phyloP scores from a whole-genome alignment of 1,140 invertebrate species.

The Lanistes nyassanus region DNA sequence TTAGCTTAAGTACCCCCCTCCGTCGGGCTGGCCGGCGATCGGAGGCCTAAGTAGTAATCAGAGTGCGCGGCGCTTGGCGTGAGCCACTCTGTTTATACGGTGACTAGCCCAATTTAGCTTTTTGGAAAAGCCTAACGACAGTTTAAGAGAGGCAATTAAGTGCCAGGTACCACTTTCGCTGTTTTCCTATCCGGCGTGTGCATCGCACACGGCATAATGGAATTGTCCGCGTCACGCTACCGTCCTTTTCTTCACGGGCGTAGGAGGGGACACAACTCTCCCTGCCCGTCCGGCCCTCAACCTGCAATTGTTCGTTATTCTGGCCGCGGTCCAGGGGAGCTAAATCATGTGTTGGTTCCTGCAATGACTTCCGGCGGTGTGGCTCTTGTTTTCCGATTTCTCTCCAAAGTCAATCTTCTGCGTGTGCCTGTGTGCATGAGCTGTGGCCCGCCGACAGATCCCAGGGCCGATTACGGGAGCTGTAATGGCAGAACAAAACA shows the following conservation, averaged over 20 bases:
- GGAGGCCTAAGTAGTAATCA: too few relatives aligned
- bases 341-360: too few relatives aligned
- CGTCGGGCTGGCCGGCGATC: too few relatives aligned
- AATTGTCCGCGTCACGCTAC: slow-evolving; percentile 21
- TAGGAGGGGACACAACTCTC: background rate
- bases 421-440: too few relatives aligned
- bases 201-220: slow-evolving; percentile 22
- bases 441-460: too few relatives aligned
- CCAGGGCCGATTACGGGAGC: too few relatives aligned
- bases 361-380: too few relatives aligned
- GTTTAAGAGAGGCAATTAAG: slow-evolving; percentile 25
- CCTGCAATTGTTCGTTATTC: background rate
- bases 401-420: too few relatives aligned
- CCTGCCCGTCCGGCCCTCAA: background rate
- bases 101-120: slow-evolving; percentile 24
- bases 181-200: slow-evolving; percentile 20
- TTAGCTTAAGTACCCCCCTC: too few relatives aligned
- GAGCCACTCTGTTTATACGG: slow-evolving; percentile 21
- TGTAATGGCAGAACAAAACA: too few relatives aligned
- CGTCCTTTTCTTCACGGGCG: background rate
- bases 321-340: background rate
- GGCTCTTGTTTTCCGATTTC: too few relatives aligned
- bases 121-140: slow-evolving; percentile 26
- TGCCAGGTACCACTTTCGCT: slow-evolving; percentile 27
- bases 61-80: slow-evolving; percentile 1